Base-by-base conservation (phyloP, 2,888 invertebrate genomes). In the Lumbricus terrestris region DNA sequence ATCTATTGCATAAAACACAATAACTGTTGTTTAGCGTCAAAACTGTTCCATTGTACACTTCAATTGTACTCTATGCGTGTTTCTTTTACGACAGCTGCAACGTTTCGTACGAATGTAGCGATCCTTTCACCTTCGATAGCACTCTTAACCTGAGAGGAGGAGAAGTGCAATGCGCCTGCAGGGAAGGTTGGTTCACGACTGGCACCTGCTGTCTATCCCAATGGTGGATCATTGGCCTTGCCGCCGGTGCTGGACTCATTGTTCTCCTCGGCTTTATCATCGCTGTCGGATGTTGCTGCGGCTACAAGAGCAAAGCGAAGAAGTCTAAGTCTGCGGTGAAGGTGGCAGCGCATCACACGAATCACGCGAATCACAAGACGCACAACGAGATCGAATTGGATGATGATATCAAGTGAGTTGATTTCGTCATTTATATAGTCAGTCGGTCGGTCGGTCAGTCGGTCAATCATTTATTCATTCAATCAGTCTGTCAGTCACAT, bases 121-220 rank as follows among this genome's bases (percentile, higher is more conserved):
- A 85, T 18, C 85, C 85, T 3, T 85, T 85, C 85, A 35, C 35
- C 35, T 35, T 35, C 20, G 23, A 16, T 18, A 85, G 85, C 18
- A 23, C 20, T 8, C 8, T 1, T 4, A 23, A 20, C 35, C 85
- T 85, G 35, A 23, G 2, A 33, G 83, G 34, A 2, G 83, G 20
- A n/a, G n/a, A n/a, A n/a, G n/a, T n/a, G n/a, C n/a, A n/a, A n/a
- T 85, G 85, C 23, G 85, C 85, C 85, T 85, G 85, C 23, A 34
- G 85, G 5, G 34, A 34, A 18, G 34, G 35, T 37, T 85, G 37
- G 35, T 18, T 85, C 20, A 85, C 18, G n/a, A 85, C 85, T 0
- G 1, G 35, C n/a, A 85, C 34, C 34, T 85, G 85, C 18, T 85
- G 85, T 34, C 85, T 85, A 20, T 85, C 85, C 18, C 85, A 85